These are phyloP conservation scores for Littorina saxatilis DNA, from an alignment of 1,140 invertebrate genomes.

Conservation along the genomic window DNA sequence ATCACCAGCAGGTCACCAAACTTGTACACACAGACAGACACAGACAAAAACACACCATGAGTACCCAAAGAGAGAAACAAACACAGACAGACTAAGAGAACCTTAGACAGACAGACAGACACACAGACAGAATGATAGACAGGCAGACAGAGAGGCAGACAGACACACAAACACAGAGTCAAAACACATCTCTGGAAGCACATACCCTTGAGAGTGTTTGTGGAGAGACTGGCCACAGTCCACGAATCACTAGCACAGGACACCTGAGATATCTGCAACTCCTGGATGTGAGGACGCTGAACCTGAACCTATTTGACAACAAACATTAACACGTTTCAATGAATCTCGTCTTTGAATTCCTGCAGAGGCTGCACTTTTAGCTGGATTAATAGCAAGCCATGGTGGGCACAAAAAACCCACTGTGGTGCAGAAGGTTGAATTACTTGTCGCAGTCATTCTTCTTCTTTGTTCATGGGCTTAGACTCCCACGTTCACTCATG, in stretches of 20 bases:
- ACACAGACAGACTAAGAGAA: too few relatives aligned
- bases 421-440: too few relatives aligned
- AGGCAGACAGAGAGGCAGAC: neutral
- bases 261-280: conserved; percentile 80
- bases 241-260: conserved; percentile 79
- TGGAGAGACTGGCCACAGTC: conserved; percentile 63
- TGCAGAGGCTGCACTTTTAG: too few relatives aligned
- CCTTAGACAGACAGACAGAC: neutral
- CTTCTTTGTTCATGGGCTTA: too few relatives aligned
- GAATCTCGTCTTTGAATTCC: too few relatives aligned
- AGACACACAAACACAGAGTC: neutral
- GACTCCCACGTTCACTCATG: too few relatives aligned
- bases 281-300: conserved; percentile 79
- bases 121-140: neutral
- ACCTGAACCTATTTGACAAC: conserved; percentile 57
- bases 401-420: too few relatives aligned
- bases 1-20: too few relatives aligned
- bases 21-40: neutral
- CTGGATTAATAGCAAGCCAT: too few relatives aligned
- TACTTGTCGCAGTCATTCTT: too few relatives aligned
- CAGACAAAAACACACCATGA: neutral
- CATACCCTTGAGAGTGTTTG: conserved; percentile 43
- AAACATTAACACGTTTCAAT: neutral
- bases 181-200: neutral
- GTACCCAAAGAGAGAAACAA: too few relatives aligned